Percentiles rank a stretch among this genome's conserved stretches.
These are phyloP conservation scores for Homarus gammarus DNA, from an alignment of 2,888 invertebrate species.

Conservation along the genomic window DNA sequence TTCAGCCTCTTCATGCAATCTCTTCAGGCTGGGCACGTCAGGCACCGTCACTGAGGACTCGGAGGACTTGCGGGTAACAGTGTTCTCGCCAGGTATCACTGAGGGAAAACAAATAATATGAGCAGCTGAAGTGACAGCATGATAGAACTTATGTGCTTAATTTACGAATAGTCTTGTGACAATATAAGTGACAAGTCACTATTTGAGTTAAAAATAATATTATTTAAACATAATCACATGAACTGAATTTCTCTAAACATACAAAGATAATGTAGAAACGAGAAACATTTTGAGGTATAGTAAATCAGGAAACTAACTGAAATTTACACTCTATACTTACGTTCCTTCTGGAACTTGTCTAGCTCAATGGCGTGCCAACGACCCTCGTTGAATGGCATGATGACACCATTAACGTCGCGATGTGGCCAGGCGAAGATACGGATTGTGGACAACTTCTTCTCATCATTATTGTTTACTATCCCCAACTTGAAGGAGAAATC, in stretches of 20 bases:
- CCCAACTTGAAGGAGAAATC: slow-evolving; percentile 77
- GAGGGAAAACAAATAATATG: background rate
- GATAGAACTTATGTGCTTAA: background rate
- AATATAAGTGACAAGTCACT: background rate
- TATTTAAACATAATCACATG: background rate
- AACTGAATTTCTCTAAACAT: background rate
- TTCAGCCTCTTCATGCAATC: background rate
- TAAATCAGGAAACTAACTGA: background rate
- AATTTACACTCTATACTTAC: slow-evolving; percentile 59
- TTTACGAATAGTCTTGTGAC: too few relatives aligned
- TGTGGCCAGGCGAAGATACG: slow-evolving; percentile 77
- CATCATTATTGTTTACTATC: slow-evolving; percentile 75
- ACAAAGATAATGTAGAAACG: background rate
- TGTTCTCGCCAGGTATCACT: slow-evolving; percentile 84
- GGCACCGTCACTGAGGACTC: slow-evolving; percentile 84
- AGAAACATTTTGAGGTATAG: background rate
- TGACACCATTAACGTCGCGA: slow-evolving; percentile 77
- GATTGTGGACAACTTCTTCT: slow-evolving; percentile 75
- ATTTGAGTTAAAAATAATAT: background rate
- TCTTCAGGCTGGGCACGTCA: slow-evolving; percentile 79
- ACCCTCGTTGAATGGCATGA: slow-evolving; percentile 76
- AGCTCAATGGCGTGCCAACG: slow-evolving; percentile 75
- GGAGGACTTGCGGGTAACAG: slow-evolving; percentile 84
- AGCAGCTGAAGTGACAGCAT: slow-evolving; percentile 1
- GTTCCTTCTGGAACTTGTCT: slow-evolving; percentile 76